Percentiles rank a stretch among this genome's conserved stretches.
Evolutionary conservation across 1,140 invertebrate genomes (phyloP).

Genomic region (Sarcophaga peregrina): DNA sequence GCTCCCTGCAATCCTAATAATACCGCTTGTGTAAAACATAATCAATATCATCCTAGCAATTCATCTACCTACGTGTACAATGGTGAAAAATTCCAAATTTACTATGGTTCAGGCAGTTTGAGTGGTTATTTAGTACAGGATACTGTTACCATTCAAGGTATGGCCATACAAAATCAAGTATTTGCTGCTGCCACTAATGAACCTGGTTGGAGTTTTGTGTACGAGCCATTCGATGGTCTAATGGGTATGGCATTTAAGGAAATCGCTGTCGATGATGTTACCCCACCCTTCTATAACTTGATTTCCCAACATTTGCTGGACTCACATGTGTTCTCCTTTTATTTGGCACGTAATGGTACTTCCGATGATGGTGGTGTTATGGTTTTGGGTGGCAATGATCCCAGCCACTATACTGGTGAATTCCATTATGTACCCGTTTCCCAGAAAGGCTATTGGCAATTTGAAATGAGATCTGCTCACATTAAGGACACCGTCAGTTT

Average conservation of each 20-base stretch:
- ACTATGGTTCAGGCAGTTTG: constrained; percentile 94
- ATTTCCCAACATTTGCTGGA: constrained; percentile 82
- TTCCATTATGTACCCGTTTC: constrained; percentile 62
- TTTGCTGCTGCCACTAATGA: constrained; percentile 96
- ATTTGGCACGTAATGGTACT: constrained; percentile 76
- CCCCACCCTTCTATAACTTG: constrained; percentile 96
- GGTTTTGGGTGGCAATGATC: constrained; percentile 60
- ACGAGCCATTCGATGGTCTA: constrained; percentile 97
- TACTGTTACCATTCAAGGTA: constrained; percentile 75
- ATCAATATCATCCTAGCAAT: constrained; percentile 89
- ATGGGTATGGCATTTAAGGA: constrained; percentile 89
- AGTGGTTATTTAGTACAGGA: constrained; percentile 94
- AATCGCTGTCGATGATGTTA: constrained; percentile 90
- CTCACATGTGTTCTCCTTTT: constrained; percentile 95
- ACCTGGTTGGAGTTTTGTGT: constrained; percentile 87
- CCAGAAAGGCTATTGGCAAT: constrained; percentile 65
- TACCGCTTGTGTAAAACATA: constrained; percentile 87
- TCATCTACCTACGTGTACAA: constrained; percentile 88
- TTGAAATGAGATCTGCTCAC: constrained; percentile 54
- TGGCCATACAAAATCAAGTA: constrained; percentile 84
- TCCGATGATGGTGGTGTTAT: constrained; percentile 53
- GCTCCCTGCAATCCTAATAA: constrained; percentile 87
- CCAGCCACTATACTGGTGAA: constrained; percentile 50
- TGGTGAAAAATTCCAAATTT: constrained; percentile 91
- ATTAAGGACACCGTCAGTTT: constrained; percentile 56